These are phyloP conservation scores for Fratercula arctica DNA, from an alignment of 2,797 vertebrate genomes.

Conservation along the genomic window DNA sequence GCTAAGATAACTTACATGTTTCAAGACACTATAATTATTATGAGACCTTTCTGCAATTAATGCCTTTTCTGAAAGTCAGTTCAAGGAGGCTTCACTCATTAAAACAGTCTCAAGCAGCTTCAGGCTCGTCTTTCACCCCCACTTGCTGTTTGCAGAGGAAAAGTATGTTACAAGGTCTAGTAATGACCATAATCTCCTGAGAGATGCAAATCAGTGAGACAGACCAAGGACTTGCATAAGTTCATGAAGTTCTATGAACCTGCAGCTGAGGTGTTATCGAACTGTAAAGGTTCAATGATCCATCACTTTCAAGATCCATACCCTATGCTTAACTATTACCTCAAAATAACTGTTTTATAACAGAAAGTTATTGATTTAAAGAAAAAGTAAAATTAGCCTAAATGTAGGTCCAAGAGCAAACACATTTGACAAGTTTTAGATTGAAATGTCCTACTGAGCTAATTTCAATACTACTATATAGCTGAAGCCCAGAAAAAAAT, in stretches of 20 bases:
- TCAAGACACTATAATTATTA: conserved; percentile 46
- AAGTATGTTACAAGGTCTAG: conserved; percentile 25
- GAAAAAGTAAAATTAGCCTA: not conserved
- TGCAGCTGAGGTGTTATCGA: conserved; percentile 10
- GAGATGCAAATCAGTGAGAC: conserved; percentile 30
- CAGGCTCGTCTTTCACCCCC: conserved; percentile 22
- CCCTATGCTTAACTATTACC: not conserved
- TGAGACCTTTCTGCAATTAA: conserved; percentile 57
- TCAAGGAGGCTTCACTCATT: conserved; percentile 66
- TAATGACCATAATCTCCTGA: conserved; percentile 25
- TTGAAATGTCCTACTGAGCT: not conserved
- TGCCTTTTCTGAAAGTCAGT: conserved; percentile 62
- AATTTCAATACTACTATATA: not conserved
- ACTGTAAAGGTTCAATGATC: not conserved
- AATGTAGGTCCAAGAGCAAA: not conserved
- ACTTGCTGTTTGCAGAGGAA: conserved; percentile 24
- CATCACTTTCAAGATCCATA: not conserved
- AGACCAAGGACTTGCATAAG: not conserved
- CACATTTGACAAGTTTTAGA: not conserved
- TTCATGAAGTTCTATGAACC: not conserved
- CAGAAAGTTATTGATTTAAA: not conserved
- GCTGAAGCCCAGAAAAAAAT: not conserved
- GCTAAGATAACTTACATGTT: conserved; percentile 36
- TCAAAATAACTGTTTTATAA: not conserved
- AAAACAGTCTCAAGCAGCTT: conserved; percentile 48